Base-by-base conservation (phyloP, 2,797 vertebrate species). In the Balearica regulorum region DNA sequence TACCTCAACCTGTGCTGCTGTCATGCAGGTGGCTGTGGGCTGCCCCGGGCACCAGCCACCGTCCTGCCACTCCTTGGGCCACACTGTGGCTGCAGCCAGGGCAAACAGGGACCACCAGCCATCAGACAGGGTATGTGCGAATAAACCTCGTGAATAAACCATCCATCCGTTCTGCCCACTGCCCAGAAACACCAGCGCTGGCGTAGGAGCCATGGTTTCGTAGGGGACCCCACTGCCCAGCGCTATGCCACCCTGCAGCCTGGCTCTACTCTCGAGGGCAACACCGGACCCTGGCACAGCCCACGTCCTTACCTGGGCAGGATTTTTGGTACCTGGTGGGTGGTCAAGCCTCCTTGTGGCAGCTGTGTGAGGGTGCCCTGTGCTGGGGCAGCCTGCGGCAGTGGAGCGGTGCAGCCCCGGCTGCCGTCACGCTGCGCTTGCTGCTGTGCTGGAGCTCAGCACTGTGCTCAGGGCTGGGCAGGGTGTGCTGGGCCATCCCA, bases 401-500 rank as follows among this genome's bases (percentile, higher is more conserved):
- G 54, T 15, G 21, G 26, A 68, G 31, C 1, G 2, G 35, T 24
- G 44, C 37, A 37, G 72, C 39, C 48, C 64, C 12, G 12, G 31
- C 37, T 24, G 43, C 17, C 2, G 1, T 25, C 8, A 4, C 3
- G 3, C 48, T 39, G 73, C 5, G 1, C 48, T 28, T 1, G 1
- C 53, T 2, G 5, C 37, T 24, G 22, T 54, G n/a, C 39, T 8
- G 13, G 76, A 58, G 58, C 68, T 43, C 68, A 57, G 31, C 51
- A 22, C 66, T 14, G 49, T 4, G 1, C 66, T 64, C 2, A 1
- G 35, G 46, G 31, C n/a, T 62, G 41, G 17, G 49, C 3, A 1
- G 1, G 3, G 48, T 28, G 60, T 24, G 1, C 35, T 41, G 49
- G 58, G 31, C 43, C 66, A 14, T 64, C 31, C 58, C 35, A 11